Conservation (phyloP, 2,113 vertebrate species). For the Puffinus mauretanicus region DNA sequence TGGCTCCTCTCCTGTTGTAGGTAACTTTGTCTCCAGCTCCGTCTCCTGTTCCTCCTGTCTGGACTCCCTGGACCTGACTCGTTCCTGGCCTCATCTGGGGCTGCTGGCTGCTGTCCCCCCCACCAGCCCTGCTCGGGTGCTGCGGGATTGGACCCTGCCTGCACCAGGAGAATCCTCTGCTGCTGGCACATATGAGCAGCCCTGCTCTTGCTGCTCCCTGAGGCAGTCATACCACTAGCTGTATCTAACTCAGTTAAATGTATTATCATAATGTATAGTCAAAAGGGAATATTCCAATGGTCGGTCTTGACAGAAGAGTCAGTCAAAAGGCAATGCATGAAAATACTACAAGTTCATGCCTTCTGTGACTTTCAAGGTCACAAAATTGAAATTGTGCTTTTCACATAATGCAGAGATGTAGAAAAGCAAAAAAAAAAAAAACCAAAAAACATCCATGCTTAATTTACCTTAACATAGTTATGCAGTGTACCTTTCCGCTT, state of each 20-base stretch:
- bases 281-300: background rate
- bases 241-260: background rate
- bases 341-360: background rate
- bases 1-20: background rate
- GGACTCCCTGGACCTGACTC: background rate
- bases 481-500: background rate
- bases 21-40: background rate
- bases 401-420: background rate
- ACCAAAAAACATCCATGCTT: background rate
- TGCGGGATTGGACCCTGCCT: fast-evolving
- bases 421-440: background rate
- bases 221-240: background rate
- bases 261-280: background rate
- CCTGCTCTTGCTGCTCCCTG: fast-evolving
- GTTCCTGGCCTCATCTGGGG: no score
- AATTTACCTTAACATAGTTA: background rate
- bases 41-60: background rate
- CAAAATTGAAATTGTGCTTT: background rate
- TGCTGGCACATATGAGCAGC: background rate
- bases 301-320: background rate
- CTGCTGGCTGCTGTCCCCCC: background rate
- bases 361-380: background rate
- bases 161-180: fast-evolving
- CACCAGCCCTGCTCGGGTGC: background rate
- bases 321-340: background rate